Evolutionary conservation across 1,140 invertebrate genomes (phyloP), one percentile per base, ranked within the genome.

Genomic region (Drosophila grimshawi): DNA sequence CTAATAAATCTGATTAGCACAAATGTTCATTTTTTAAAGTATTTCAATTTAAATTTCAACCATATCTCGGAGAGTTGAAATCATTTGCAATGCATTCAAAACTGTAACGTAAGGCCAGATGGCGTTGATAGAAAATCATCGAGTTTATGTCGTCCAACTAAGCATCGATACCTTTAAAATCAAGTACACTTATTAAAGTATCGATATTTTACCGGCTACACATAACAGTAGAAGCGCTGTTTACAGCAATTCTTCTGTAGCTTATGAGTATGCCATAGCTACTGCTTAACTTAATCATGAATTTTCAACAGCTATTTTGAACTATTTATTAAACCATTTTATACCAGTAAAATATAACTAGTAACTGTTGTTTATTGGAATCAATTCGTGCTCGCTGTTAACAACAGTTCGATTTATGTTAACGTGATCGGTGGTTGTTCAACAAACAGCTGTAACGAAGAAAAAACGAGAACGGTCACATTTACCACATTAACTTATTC

Each of bases 1-100:
- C 72, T n/a, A 76, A 83, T 73, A 67, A 67, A 73, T 11, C 27
- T 67, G 49, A 60, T 48, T 27, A 60, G 6, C n/a, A 7, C 35
- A 29, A 27, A 48, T 4, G 27, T 37, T 35, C 10, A 43, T n/a
- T 3, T 43, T n/a, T 30, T 5, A 45, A 11, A 48, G 29, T 5
- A 29, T 46, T 45, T 56, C 8, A 6, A 10, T 32, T n/a, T 5
- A 32, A 10, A 32, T 52, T 32, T 19, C 19, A 19, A 19, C 19
- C 19, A 19, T 19, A 1, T 19, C 19, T 19, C 19, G 19, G 19
- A 19, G 19, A 0, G 27, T 30, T 49, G 2, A 29, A 8, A 30
- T 27, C 3, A 10, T 30, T 41, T 41, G 10, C 46, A 30, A 30
- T 49, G 41, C 41, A n/a, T 29, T 4, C 27, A 49, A 49, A 49